Evolutionary conservation across 2,113 vertebrate species (phyloP).

Genomic region (Lonchura striata): DNA sequence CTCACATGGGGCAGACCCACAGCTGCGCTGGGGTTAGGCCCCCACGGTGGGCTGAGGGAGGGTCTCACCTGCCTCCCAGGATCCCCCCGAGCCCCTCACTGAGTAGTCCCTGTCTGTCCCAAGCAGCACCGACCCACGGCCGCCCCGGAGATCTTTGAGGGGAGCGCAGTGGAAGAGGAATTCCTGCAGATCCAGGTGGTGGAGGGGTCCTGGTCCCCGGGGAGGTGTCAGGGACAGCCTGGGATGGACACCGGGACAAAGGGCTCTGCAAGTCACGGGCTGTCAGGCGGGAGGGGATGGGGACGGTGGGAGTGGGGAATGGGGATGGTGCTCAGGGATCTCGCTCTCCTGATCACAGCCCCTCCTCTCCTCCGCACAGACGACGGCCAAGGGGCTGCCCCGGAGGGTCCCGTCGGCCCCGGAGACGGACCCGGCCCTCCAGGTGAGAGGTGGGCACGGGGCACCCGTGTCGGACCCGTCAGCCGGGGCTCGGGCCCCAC

Average conservation of each 20-base stretch:
- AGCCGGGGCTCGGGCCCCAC: rapidly evolving
- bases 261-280: neutral
- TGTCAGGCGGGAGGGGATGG: rapidly evolving
- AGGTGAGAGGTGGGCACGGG: neutral
- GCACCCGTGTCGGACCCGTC: rapidly evolving
- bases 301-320: neutral
- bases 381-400: neutral
- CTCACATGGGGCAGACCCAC: neutral
- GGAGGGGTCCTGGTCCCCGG: neutral
- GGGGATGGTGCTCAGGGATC: neutral
- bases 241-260: neutral
- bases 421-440: rapidly evolving
- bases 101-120: neutral
- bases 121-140: neutral
- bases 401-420: neutral
- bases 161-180: slow-evolving; percentile 46
- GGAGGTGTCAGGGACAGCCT: neutral
- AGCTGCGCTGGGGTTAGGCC: rapidly evolving
- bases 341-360: neutral
- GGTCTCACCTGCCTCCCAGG: rapidly evolving
- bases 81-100: rapidly evolving
- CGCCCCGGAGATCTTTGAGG: neutral
- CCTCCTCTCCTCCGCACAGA: neutral
- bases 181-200: slow-evolving; percentile 54
- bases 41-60: rapidly evolving